Base-by-base conservation (phyloP, 2,888 invertebrate genomes). In the Nomada fabriciana region DNA sequence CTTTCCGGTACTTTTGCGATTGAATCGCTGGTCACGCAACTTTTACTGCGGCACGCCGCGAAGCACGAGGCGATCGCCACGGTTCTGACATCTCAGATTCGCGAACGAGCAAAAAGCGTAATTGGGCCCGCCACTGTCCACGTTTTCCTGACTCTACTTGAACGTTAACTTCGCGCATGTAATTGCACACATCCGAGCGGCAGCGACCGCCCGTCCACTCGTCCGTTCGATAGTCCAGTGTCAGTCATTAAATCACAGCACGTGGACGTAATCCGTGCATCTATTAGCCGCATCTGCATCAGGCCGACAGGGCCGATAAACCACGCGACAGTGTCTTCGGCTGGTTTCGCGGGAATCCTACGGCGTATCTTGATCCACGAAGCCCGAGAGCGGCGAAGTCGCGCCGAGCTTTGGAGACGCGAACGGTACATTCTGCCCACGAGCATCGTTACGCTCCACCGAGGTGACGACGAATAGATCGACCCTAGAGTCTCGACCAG, bases 341-440 rank as follows among this genome's bases (percentile, higher is more conserved):
- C 78, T 55, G 63, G 78, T 67, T 67, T 55, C 75, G 59, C 74
- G 53, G 18, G 61, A 43, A 77, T 60, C 43, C 52, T n/a, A 2
- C 61, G 47, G 11, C 47, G 42, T 77, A 72, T 74, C 77, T 83
- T 23, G 78, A 68, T 78, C 42, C 78, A 75, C 60, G 60, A 75
- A 13, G 74, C 63, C 11, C 53, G 18, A 50, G 55, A 63, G 59
- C 57, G 52, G 57, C 55, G 59, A 43, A 64, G 64, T 69, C 74
- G 63, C 61, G 36, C 53, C 50, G 50, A 70, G 76, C 73, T 77
- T 77, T 47, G 61, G 82, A 85, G 89, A 89, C 89, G 86, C 74
- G 84, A 91, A 91, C 91, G 91, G 91, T 89, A 91, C 84, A 70
- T 81, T 69, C 89, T 87, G 81, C 89, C 90, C 87, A 89, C 89